Base-by-base conservation (phyloP, 2,888 invertebrate species). In the Drosophila subsilvestris region DNA sequence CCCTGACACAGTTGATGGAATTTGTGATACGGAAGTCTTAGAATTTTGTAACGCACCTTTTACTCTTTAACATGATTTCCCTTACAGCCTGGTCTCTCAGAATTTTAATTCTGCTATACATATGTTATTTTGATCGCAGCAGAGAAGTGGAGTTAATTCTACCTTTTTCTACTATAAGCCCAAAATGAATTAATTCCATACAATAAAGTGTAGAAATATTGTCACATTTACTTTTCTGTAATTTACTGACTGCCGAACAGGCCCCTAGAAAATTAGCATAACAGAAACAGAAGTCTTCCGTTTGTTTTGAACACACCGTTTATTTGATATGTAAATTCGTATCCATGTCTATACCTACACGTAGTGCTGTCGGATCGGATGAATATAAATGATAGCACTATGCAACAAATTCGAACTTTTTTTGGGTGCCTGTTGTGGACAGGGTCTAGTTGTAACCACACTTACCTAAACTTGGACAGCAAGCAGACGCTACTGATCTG, bases 151-250 rank as follows among this genome's bases (percentile, higher is more conserved):
- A 14, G 37, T 6, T 14, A 14, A 37, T n/a, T 32, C 20, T 66
- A 63, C 55, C 65, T 66, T 49, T 29, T 55, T 55, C 29, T 54
- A 18, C 17, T 37, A 48, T 43, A 22, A 49, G 44, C 27, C 32
- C 12, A 9, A 56, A 55, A 32, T 53, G 32, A 55, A 63, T 66
- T 45, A n/a, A 51, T 62, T 47, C 22, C 10, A 49, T 12, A 10
- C 8, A n/a, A 8, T n/a, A 10, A 47, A 12, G n/a, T 27, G n/a
- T 25, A 37, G 14, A 14, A 37, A 37, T 17, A 29, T 53, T 8
- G 20, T 22, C 29, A 54, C 74, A 74, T 79, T 65, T 20, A n/a
- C 43, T 20, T 57, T 49, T 50, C 43, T 72, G 67, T 68, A 79
- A 77, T 32, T 51, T 44, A 3, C 2, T 49, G 27, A 43, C 5